Evolutionary conservation across 1,140 invertebrate species (phyloP).

Genomic region (Papilio helenus): DNA sequence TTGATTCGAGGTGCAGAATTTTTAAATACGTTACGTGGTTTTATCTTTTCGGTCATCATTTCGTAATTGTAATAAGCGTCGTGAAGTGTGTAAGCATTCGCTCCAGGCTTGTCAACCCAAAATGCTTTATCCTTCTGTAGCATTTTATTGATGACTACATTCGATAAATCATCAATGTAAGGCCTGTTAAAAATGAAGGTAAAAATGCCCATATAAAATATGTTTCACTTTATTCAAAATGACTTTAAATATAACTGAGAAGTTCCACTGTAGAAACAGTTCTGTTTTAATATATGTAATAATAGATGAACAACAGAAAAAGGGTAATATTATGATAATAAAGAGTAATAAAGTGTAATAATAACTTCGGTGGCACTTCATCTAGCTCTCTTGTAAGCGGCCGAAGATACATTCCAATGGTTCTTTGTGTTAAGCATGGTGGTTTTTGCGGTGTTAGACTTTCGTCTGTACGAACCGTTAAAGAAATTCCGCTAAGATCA

Average conservation of each 20-base stretch:
- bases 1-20: neutral
- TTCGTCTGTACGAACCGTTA: conserved; percentile 60
- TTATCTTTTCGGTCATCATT: conserved; percentile 60
- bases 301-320: neutral
- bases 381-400: conserved; percentile 61
- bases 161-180: conserved; percentile 63
- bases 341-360: neutral
- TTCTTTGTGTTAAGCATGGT: conserved; percentile 62
- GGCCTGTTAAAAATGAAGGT: conserved; percentile 50
- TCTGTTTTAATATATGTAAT: neutral
- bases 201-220: neutral
- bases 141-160: conserved; percentile 68
- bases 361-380: conserved; percentile 59
- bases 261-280: neutral
- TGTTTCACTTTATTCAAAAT: neutral
- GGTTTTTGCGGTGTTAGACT: conserved; percentile 58
- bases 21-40: conserved; percentile 56
- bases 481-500: conserved; percentile 51
- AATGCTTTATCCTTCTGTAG: conserved; percentile 73
- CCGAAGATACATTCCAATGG: conserved; percentile 61
- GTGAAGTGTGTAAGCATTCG: conserved; percentile 77
- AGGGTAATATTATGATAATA: neutral
- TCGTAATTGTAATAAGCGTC: conserved; percentile 76
- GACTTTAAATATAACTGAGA: too few relatives aligned
- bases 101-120: conserved; percentile 81